Percentiles rank a stretch among this genome's conserved stretches.
Conservation (phyloP, 2,888 invertebrate species). For the Scaptomyza cyrtandrae region DNA sequence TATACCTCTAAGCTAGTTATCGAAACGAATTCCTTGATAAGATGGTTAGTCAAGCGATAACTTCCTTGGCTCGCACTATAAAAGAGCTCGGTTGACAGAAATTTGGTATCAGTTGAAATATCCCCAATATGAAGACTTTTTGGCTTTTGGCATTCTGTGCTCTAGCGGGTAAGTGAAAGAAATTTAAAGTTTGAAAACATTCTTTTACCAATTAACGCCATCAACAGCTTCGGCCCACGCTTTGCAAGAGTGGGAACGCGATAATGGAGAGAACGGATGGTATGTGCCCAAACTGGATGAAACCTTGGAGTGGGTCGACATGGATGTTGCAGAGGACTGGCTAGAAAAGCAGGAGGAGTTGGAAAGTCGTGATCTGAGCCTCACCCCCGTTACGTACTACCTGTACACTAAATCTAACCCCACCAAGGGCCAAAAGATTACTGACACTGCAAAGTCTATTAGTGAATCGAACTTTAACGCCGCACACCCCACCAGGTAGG, state of each 20-base stretch:
- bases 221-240: constrained; percentile 46
- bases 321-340: constrained; percentile 58
- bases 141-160: constrained; percentile 50
- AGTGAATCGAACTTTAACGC: constrained; percentile 60
- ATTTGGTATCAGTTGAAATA: constrained; percentile 27
- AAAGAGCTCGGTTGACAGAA: constrained; percentile 31
- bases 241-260: constrained; percentile 59
- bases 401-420: constrained; percentile 76
- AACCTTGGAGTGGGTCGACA: constrained; percentile 62
- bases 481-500: constrained; percentile 59
- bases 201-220: background rate
- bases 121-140: constrained; percentile 50
- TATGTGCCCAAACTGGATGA: constrained; percentile 70
- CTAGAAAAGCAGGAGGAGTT: constrained; percentile 44
- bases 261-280: constrained; percentile 73
- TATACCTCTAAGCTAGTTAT: constrained; percentile 8
- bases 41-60: constrained; percentile 12
- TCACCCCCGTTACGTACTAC: constrained; percentile 63
- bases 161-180: constrained; percentile 31
- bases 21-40: constrained; percentile 26
- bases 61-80: constrained; percentile 34
- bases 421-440: constrained; percentile 57
- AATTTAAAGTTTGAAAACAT: background rate
- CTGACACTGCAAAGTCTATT: constrained; percentile 48
- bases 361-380: constrained; percentile 41